Evolutionary conservation across 1,140 invertebrate genomes (phyloP).

Genomic region (Xylocopa sonorina): DNA sequence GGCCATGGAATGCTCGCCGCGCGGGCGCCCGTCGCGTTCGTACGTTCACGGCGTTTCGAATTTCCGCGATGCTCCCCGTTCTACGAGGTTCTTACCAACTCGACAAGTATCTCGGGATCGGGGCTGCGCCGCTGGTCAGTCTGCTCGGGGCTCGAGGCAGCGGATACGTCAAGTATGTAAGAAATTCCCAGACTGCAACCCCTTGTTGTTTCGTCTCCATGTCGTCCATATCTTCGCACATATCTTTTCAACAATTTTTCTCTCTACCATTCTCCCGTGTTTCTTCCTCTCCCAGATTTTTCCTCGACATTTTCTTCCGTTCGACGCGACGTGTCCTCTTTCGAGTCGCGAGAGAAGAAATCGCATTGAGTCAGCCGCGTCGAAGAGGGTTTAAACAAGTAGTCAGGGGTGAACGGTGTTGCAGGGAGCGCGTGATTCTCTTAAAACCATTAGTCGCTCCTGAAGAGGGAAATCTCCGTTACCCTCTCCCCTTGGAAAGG

Average conservation of each 20-base stretch:
- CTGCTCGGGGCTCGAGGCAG: background rate
- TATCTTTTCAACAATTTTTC: background rate
- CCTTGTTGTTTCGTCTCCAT: background rate
- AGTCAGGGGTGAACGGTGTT: constrained; percentile 35
- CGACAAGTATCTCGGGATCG: constrained; percentile 31
- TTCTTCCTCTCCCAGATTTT: no score
- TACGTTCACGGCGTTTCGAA: constrained; percentile 32
- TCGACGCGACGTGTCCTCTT: no score
- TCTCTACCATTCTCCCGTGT: background rate
- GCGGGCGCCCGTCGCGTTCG: background rate
- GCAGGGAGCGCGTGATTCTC: constrained; percentile 12
- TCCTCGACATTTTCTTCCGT: no score
- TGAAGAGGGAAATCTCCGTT: constrained; percentile 25
- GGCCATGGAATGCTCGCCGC: constrained; percentile 24
- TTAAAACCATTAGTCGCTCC: constrained; percentile 53
- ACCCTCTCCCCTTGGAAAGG: background rate
- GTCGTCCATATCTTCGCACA: background rate
- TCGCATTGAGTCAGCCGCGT: background rate
- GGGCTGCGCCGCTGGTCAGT: constrained; percentile 2
- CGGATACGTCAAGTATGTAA: background rate
- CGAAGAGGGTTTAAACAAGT: background rate
- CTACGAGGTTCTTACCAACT: constrained; percentile 33
- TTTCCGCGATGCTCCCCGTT: constrained; percentile 20
- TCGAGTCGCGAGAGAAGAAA: no score
- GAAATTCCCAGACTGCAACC: background rate